Base-by-base conservation (phyloP, 1,140 invertebrate species). In the Andricus grossulariae region DNA sequence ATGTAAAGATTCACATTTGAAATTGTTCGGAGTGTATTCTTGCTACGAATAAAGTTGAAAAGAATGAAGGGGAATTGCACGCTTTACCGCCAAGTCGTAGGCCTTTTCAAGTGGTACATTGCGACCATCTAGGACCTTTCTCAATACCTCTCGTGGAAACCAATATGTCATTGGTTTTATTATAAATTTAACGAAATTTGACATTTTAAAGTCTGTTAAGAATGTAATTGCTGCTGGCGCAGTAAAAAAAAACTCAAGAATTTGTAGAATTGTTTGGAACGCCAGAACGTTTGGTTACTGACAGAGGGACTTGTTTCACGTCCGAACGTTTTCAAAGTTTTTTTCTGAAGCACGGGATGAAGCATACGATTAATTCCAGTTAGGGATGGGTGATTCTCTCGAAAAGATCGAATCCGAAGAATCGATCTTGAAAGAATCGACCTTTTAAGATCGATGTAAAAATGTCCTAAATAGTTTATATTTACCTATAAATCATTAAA, bases 301-400 rank as follows among this genome's bases (percentile, higher is more conserved):
- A 90, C 66, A 50, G 84, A 74, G 88, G 88, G n/a, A 83, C 80
- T 19, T 50, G 82, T 11, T 89, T 89, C 73, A 87, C 84, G 0
- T 78, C 82, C 85, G n/a, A n/a, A n/a, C n/a, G n/a, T n/a, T n/a
- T n/a, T n/a, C n/a, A n/a, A n/a, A n/a, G n/a, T n/a, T n/a, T 85
- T 74, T 82, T 81, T 49, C 25, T 74, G 10, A 8, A 82, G 12
- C 71, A 85, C 4, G 78, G 79, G n/a, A 88, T 91, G n/a, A 78
- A 77, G 12, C 84, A 87, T 66, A 76, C 50, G 12, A 15, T 51
- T 11, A 51, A 51, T 16, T 51, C 50, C 2, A 51, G 50, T 13
- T n/a, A n/a, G n/a, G n/a, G n/a, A n/a, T n/a, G n/a, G n/a, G n/a
- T n/a, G n/a, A n/a, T n/a, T n/a, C n/a, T n/a, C n/a, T n/a, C n/a